phyloP scores from a whole-genome alignment of 2,113 vertebrate genomes.

The Nicator chloris region DNA sequence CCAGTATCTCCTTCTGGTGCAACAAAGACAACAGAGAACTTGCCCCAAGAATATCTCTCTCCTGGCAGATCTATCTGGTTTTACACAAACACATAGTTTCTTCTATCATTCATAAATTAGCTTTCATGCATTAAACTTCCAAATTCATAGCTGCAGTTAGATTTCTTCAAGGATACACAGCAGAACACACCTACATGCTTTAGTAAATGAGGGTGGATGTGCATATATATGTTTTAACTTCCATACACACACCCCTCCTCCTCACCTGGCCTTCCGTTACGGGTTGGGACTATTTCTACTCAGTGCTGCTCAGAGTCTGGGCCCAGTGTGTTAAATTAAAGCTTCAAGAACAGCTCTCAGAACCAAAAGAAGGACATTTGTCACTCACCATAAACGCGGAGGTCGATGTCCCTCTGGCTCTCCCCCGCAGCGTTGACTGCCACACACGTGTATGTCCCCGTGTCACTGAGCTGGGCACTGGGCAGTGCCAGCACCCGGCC shows the following conservation, averaged over 20 bases:
- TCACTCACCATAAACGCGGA: slow-evolving; percentile 87
- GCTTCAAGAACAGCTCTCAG: not conserved
- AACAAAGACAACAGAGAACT: not conserved
- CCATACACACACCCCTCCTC: not conserved
- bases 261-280: not conserved
- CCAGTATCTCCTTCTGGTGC: not conserved
- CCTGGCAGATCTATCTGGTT: not conserved
- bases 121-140: not conserved
- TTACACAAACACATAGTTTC: not conserved
- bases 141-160: not conserved
- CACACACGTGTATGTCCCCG: slow-evolving; percentile 88
- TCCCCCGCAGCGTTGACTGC: slow-evolving; percentile 94
- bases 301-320: not conserved
- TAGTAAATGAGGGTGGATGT: not conserved
- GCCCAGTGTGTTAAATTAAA: not conserved
- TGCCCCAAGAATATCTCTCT: not conserved
- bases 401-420: slow-evolving; percentile 82
- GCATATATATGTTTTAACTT: not conserved
- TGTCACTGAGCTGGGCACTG: slow-evolving; percentile 87
- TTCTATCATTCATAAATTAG: not conserved
- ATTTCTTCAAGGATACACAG: not conserved
- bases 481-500: slow-evolving; percentile 82
- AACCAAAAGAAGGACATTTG: not conserved
- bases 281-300: not conserved
- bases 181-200: not conserved